Base-by-base conservation (phyloP, 1,140 invertebrate species). In the Drosophila sproati region DNA sequence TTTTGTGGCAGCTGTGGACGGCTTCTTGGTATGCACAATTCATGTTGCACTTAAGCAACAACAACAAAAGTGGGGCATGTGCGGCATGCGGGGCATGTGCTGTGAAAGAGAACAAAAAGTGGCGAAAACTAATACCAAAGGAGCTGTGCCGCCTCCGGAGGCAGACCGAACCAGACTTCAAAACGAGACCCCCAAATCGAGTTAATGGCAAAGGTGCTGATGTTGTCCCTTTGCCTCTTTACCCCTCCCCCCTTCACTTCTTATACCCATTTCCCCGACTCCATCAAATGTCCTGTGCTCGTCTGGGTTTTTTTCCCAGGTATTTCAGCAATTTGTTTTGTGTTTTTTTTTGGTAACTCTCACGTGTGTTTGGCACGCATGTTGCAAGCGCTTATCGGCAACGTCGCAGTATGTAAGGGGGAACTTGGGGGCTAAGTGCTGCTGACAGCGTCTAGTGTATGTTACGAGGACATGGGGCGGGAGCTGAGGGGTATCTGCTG, bases 151-250 rank as follows among this genome's bases (percentile, higher is more conserved):
- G 45, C 12, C 34, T 8, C 37, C 56, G 43, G 51, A 31, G 57
- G 7, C 37, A 28, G 10, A 1, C 4, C 28, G 1, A 41, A 45
- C 28, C 61, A 48, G 48, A 56, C 39, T 56, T 60, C 43, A 62
- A 55, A 73, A 56, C 52, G 52, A 35, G 54, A 64, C 35, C 63
- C 54, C n/a, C 61, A 51, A 81, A 81, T 45, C 51, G 64, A 80
- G 83, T 88, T 88, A 87, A 87, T 88, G 83, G 83, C 73, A 88
- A 88, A 87, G 83, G 83, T 88, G 83, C 77, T 77, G 80, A 80
- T 77, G 82, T 66, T 77, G 78, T 34, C 80, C 64, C 66, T 54
- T 77, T 63, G 59, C 64, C 57, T 52, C 31, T 50, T 4, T 37
- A 29, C 4, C 7, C 28, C 35, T 20, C n/a, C 51, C 31, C 31